Percentiles rank a stretch among this genome's conserved stretches.
These are phyloP conservation scores for Perca schrenkii DNA, from an alignment of 2,113 vertebrate species.

Conservation along the genomic window DNA sequence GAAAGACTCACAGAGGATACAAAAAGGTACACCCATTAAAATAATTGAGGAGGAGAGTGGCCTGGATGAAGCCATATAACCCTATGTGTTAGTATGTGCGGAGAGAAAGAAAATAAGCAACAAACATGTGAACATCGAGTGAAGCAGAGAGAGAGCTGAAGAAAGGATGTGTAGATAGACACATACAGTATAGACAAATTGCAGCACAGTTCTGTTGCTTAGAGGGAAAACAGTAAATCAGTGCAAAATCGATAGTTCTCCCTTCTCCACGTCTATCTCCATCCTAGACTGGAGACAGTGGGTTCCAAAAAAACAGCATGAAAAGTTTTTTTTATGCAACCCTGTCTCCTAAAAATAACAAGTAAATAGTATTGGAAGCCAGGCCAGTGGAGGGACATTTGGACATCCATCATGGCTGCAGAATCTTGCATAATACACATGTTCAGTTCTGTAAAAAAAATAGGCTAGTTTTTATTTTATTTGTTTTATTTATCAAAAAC, in stretches of 20 bases:
- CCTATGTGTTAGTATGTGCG: not conserved
- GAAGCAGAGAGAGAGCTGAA: not conserved
- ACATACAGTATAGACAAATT: slow-evolving; percentile 31
- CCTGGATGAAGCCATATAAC: slow-evolving; percentile 20
- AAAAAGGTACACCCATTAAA: slow-evolving; percentile 23
- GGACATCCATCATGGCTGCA: not conserved
- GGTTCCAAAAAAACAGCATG: not conserved
- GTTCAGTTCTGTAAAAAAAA: not conserved
- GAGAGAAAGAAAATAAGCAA: slow-evolving; percentile 14
- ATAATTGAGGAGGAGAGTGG: slow-evolving; percentile 16
- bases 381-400: too few relatives aligned
- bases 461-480: not conserved
- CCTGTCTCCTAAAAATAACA: not conserved
- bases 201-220: slow-evolving; percentile 19
- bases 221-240: slow-evolving; percentile 10
- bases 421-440: not conserved
- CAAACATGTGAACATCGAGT: slow-evolving; percentile 2
- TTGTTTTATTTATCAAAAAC: not conserved
- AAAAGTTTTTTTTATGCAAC: slow-evolving; percentile 9
- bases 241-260: slow-evolving; percentile 16
- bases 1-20: slow-evolving; percentile 6
- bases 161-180: slow-evolving; percentile 6
- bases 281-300: not conserved
- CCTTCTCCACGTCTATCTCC: slow-evolving; percentile 1
- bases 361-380: too few relatives aligned